Evolutionary conservation across 2,888 invertebrate species (phyloP), one percentile per base, ranked within the genome.

Genomic region (Drosophila dives): DNA sequence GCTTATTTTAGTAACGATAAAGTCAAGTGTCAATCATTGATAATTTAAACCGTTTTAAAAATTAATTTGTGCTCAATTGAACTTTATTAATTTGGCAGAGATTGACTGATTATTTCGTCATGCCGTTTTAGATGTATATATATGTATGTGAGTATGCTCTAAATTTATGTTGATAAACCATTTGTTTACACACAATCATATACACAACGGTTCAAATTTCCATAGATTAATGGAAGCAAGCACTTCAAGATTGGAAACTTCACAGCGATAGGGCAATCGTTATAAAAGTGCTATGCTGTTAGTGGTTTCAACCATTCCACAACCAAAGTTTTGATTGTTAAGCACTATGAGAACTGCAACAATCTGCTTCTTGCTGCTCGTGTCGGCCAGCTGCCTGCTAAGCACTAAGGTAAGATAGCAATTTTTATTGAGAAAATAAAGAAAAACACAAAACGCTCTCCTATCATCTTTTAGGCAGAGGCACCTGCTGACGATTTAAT

Each of bases 371-470:
- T 38, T 88, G 67, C 61, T 83, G 34, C 20, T 67, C 62, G 65
- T 68, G 7, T 54, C 72, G 2, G 83, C 65, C 65, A 64, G 83
- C 69, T 87, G 76, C 65, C 61, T 87, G 51, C 73, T 83, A 36
- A 53, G 61, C 83, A 42, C 51, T 29, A 65, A 63, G 40, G 88
- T 88, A 68, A 85, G 86, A 77, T n/a, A 6, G n/a, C 23, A 45
- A n/a, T 5, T 15, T 10, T 20, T 12, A 23, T n/a, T 15, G 23
- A 15, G 45, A 50, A 36, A 50, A 32, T 8, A 17, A 12, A 12
- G 15, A 12, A 32, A 3, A 11, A 32, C 15, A 33, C 15, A 8
- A 4, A 45, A 15, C 20, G 20, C 26, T 10, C 11, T 7, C 48
- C 3, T 51, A 7, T 36, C 10, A 15, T 5, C 3, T 26, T 48